These are phyloP conservation scores for Alectura lathami DNA, from an alignment of 2,113 vertebrate species.

Conservation along the genomic window DNA sequence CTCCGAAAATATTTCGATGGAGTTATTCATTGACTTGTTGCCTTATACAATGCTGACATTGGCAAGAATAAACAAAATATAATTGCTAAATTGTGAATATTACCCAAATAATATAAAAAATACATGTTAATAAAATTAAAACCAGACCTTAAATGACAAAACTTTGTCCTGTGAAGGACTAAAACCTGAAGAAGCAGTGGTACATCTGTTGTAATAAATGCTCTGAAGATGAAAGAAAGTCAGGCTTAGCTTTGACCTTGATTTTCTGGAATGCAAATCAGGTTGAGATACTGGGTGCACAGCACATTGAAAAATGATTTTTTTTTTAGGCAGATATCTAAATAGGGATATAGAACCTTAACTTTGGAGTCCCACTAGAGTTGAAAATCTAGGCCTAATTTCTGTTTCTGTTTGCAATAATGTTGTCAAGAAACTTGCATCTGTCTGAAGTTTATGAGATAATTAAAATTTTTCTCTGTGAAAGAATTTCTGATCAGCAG, in stretches of 20 bases:
- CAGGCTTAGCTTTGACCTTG: conserved; percentile 33
- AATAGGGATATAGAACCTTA: not conserved
- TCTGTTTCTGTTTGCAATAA: conserved; percentile 54
- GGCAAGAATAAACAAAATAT: not conserved
- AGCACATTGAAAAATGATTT: not conserved
- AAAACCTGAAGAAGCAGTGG: not conserved
- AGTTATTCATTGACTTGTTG: not conserved
- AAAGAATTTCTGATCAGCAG: conserved; percentile 48
- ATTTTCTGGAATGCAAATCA: conserved; percentile 46
- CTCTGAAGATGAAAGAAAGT: conserved; percentile 34
- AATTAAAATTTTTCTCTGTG: conserved; percentile 22
- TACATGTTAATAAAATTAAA: not conserved
- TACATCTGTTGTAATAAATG: conserved; percentile 31
- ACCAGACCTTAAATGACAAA: not conserved
- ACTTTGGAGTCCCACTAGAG: conserved; percentile 17
- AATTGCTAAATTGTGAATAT: not conserved
- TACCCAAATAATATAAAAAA: not conserved
- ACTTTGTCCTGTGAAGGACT: not conserved
- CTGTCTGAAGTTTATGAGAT: conserved; percentile 40
- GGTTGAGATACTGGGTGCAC: not conserved
- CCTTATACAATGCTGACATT: not conserved
- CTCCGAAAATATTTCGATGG: not conserved
- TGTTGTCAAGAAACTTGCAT: not conserved
- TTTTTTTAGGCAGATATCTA: not conserved
- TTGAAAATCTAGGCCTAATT: conserved; percentile 55